Conservation (phyloP, 2,113 vertebrate genomes). For the Lycaon pictus region DNA sequence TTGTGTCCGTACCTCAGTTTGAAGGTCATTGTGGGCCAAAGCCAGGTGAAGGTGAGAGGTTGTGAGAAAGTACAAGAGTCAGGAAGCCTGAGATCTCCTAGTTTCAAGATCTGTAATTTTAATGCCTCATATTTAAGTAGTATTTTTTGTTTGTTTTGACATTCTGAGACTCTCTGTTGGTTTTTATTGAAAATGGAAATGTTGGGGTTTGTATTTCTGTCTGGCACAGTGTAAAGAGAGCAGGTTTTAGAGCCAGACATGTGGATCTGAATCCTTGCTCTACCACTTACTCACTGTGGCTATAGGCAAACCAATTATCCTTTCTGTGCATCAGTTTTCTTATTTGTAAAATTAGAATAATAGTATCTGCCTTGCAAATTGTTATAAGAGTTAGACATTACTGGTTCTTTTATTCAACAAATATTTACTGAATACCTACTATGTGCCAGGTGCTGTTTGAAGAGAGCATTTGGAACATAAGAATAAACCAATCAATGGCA, state of each 20-base stretch:
- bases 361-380: not conserved
- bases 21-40: not conserved
- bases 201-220: not conserved
- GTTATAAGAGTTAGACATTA: not conserved
- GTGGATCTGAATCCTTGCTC: not conserved
- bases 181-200: not conserved
- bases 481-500: not conserved
- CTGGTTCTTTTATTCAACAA: conserved; percentile 6
- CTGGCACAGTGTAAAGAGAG: not conserved
- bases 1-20: not conserved
- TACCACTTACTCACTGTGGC: not conserved
- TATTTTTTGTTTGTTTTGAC: not conserved
- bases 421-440: not conserved
- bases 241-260: not conserved
- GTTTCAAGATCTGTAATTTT: not conserved
- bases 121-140: not conserved
- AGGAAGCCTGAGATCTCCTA: not conserved
- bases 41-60: not conserved
- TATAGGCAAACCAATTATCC: not conserved
- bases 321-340: not conserved
- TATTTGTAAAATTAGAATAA: not conserved
- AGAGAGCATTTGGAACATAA: not conserved
- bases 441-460: not conserved
- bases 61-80: not conserved
- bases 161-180: not conserved